phyloP scores from a whole-genome alignment of 1,140 invertebrate species.

The Tetramorium parvispinum region DNA sequence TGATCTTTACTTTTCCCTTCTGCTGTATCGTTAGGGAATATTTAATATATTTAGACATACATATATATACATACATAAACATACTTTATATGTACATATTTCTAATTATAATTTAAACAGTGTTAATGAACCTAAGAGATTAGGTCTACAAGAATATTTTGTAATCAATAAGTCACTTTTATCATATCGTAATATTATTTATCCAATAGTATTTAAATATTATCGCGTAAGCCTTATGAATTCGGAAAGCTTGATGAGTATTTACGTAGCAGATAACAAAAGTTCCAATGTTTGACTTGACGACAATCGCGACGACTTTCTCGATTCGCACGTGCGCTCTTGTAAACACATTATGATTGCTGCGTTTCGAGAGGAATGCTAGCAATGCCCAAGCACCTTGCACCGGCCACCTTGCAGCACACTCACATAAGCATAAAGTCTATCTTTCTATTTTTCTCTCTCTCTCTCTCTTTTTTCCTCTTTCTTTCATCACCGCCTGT shows the following conservation, averaged over 20 bases:
- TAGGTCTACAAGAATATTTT: neutral
- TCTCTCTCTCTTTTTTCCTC: neutral
- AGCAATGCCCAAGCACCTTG: slow-evolving; percentile 82
- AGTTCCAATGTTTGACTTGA: slow-evolving; percentile 46
- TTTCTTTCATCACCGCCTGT: slow-evolving; percentile 45
- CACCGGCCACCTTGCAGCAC: slow-evolving; percentile 80
- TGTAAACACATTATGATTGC: slow-evolving; percentile 56
- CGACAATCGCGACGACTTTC: slow-evolving; percentile 65
- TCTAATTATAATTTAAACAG: neutral
- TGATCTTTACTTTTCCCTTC: slow-evolving; percentile 62
- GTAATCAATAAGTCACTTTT: slow-evolving; percentile 13
- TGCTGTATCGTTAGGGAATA: slow-evolving; percentile 61
- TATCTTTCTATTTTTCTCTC: slow-evolving; percentile 36
- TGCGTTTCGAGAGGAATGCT: slow-evolving; percentile 49
- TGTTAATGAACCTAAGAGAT: slow-evolving; percentile 4
- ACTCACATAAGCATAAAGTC: slow-evolving; percentile 71
- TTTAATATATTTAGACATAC: neutral
- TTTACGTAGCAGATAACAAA: slow-evolving; percentile 36
- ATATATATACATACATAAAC: neutral
- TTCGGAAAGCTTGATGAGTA: slow-evolving; percentile 51
- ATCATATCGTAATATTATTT: neutral
- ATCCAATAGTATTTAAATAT: neutral
- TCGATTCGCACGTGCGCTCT: slow-evolving; percentile 64
- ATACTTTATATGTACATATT: neutral
- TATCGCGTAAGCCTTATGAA: slow-evolving; percentile 25